Evolutionary conservation across 2,888 invertebrate genomes (phyloP), one percentile per base, ranked within the genome.

Genomic region (Ypsolopha sequella): DNA sequence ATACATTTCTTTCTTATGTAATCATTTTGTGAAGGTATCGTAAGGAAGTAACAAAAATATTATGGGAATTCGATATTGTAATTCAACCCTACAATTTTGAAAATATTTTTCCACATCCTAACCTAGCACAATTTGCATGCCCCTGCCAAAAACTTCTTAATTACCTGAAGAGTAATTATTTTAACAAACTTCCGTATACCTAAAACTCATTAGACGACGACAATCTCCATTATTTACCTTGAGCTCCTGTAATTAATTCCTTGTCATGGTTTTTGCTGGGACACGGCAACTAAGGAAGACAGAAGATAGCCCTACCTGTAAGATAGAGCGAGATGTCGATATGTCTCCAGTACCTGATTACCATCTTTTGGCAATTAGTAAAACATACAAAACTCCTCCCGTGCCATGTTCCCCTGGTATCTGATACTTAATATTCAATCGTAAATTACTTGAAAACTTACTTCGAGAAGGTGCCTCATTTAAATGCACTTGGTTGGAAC

Each of bases 321-420:
- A 6, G 68, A 46, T 36, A 51, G 68, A 81, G 52, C 6, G 61
- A 56, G 80, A 78, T 35, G 58, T 69, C 53, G 60, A 60, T 65
- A 70, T 56, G 66, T 80, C 75, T 77, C 73, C 60, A 64, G 66
- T 67, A 80, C 73, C 84, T 81, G 86, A 87, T 87, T 87, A 87
- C 80, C 88, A 89, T 89, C 88, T 88, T 88, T 88, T 86, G 74
- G 87, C 87, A 88, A 88, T 88, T 88, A 89, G 88, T 88, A 88
- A 88, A 88, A 88, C 87, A 88, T 84, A 88, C 88, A 88, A 88
- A 88, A 88, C 88, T 88, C 88, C 87, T 81, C 87, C 88, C 86
- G 79, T 78, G 77, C 75, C 81, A 67, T 87, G 85, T 85, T 72
- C 79, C 82, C 81, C 80, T 79, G 84, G 82, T 82, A 84, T 82